Base-by-base conservation (phyloP, 2,113 vertebrate species). In the Choloepus hoffmanni region DNA sequence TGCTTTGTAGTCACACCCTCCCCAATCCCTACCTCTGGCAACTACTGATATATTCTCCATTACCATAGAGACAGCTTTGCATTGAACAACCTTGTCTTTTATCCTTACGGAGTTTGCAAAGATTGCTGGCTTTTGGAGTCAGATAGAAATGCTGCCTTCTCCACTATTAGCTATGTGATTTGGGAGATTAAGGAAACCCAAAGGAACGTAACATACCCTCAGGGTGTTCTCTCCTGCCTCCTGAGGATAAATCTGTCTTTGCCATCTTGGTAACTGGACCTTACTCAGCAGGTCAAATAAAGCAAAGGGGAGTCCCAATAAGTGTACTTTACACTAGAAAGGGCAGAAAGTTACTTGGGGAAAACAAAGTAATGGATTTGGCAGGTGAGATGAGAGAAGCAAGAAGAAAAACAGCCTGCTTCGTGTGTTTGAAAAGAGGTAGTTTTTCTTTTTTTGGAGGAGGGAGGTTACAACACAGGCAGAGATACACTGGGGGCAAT, bases 51-150 rank as follows among this genome's bases (percentile, higher is more conserved):
- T 70, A 16, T 79, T 45, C n/a, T 62, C 72, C 36, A 10, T 50
- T 8, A 30, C 16, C 33, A 5, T 7, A 58, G 72, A 88, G 67
- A 36, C 11, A 67, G 24, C 18, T 62, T 62, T 63, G 67, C 83
- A 78, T 89, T 77, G 50, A 65, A 45, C 55, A 23, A 74, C 53
- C 67, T 88, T 36, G 26, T 45, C 50, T 82, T 90, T 85, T 50
- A 63, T 68, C 85, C 85, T 62, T n/a, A 68, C 13, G 50, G 81
- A 86, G 5, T 78, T 85, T 85, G 70, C 73, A 60, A 83, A 93
- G 63, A 86, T 11, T 16, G 2, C 58, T 21, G 33, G 73, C 6
- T 86, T 93, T 65, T 36, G 11, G 23, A 40, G 63, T 63, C 55
- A n/a, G 28, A 55, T 74, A 92, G 48, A 73, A 30, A 53, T 4